Evolutionary conservation across 2,888 invertebrate species (phyloP), one percentile per base, ranked within the genome.

Genomic region (Blera fallax): DNA sequence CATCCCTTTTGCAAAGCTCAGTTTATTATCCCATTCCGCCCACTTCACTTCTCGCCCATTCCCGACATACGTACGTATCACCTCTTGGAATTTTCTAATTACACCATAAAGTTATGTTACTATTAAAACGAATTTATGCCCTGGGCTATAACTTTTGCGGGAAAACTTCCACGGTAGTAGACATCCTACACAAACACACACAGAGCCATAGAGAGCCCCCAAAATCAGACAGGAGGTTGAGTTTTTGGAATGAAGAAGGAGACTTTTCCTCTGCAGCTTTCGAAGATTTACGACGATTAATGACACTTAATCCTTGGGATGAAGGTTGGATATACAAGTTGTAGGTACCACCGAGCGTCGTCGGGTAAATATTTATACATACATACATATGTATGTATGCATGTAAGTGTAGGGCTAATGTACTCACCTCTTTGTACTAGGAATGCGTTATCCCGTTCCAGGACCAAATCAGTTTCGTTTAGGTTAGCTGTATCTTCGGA

Each of bases 381-480:
- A 56, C 52, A 45, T 45, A 32, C 62, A 14, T 24, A 37, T 58
- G 52, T 52, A n/a, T 50, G 5, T 40, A 16, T 14, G 32, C 29
- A 4, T 50, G 8, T 21, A 16, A n/a, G 10, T n/a, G n/a, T n/a
- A n/a, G 48, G 10, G 43, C 54, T 74, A 80, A 83, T 79, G 67
- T 52, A 93, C 95, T 94, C 88, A 96, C 96, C 96, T 95, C 96
- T 96, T 94, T 96, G 96, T 89, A 96, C 95, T 89, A 96, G 95
- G 88, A 96, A 94, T 88, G 96, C 96, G 60, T 95, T 96, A 91
- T 96, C 96, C 91, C 96, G 94, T 90, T 96, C 96, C 89, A 96
- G 94, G 89, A 96, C 96, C 91, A 96, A 93, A 93, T 97, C 97
- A 21, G 96, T 96, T 92, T 96, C 97, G 40, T 96, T 96, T 89